Conservation (phyloP, 1,140 invertebrate species). For the Caenorhabditis briggsae region DNA sequence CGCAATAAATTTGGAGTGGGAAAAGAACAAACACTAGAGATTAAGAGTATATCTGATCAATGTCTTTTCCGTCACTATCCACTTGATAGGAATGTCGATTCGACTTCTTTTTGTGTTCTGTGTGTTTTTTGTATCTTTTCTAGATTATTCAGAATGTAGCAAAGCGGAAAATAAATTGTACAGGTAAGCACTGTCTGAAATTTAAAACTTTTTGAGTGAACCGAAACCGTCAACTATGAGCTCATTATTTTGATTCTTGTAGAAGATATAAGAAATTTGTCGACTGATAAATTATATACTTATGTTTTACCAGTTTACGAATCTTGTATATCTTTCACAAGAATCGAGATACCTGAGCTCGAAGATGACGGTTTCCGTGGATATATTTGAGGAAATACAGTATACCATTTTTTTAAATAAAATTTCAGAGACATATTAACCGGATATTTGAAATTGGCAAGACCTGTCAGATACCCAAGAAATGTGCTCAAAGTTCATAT, state of each 20-base stretch:
- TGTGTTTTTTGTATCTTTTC: not conserved
- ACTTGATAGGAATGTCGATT: slow-evolving; percentile 43
- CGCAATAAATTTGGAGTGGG: slow-evolving; percentile 42
- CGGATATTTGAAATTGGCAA: slow-evolving; percentile 65
- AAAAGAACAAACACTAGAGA: slow-evolving; percentile 35
- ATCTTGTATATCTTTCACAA: too few species aligned
- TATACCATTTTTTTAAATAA: not conserved
- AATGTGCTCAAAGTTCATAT: slow-evolving; percentile 63
- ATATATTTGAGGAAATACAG: too few species aligned
- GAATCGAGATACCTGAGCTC: too few species aligned
- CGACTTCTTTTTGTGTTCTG: slow-evolving; percentile 9
- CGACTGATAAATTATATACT: too few species aligned
- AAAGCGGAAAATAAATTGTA: slow-evolving; percentile 66
- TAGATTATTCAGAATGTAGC: slow-evolving; percentile 25
- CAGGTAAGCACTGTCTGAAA: not conserved
- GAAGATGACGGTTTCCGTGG: too few species aligned
- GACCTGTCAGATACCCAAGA: slow-evolving; percentile 63
- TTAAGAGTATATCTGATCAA: slow-evolving; percentile 45
- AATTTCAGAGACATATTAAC: slow-evolving; percentile 63
- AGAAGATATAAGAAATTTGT: too few species aligned
- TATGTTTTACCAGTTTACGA: too few species aligned
- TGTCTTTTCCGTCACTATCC: slow-evolving; percentile 21
- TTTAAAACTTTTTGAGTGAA: not conserved
- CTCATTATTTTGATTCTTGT: too few species aligned
- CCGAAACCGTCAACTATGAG: too few species aligned